A percentile compares a stretch with the other conserved stretches of the same genome.
These are phyloP conservation scores for Brachionus rotundiformis DNA, from an alignment of 1,140 invertebrate species.

Conservation along the genomic window DNA sequence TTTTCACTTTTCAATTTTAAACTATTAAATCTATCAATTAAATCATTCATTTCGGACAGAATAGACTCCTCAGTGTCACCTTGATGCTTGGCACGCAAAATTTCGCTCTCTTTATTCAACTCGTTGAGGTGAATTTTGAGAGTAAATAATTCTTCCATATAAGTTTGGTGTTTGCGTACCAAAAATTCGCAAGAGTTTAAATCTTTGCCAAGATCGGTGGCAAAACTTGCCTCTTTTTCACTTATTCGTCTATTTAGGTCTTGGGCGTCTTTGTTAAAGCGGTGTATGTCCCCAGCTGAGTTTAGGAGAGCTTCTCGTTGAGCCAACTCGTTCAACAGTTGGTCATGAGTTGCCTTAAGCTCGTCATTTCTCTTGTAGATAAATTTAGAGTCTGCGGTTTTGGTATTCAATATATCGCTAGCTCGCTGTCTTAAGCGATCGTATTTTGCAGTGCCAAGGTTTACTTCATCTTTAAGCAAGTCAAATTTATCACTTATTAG, in stretches of 20 bases:
- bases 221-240: constrained; percentile 29
- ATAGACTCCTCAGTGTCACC: constrained; percentile 41
- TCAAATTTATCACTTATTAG: constrained; percentile 28
- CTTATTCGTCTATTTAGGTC: neutral
- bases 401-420: neutral
- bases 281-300: constrained; percentile 14
- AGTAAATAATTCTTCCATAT: constrained; percentile 11
- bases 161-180: constrained; percentile 30
- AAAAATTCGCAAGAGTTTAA: constrained; percentile 31
- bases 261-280: constrained; percentile 43
- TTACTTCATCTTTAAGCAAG: neutral
- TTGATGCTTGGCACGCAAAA: neutral
- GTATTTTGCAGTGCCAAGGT: neutral
- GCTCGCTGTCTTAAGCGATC: neutral
- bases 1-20: neutral
- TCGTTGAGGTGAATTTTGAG: constrained; percentile 17
- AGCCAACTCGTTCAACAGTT: neutral
- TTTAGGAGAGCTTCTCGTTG: neutral
- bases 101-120: constrained; percentile 31
- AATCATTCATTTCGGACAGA: constrained; percentile 10
- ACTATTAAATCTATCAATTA: constrained; percentile 2
- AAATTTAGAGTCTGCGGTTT: neutral
- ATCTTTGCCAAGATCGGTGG: neutral
- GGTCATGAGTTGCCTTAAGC: neutral
- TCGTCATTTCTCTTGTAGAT: constrained; percentile 35